Conservation (phyloP, 2,888 invertebrate genomes). For the Tillus elongatus region DNA sequence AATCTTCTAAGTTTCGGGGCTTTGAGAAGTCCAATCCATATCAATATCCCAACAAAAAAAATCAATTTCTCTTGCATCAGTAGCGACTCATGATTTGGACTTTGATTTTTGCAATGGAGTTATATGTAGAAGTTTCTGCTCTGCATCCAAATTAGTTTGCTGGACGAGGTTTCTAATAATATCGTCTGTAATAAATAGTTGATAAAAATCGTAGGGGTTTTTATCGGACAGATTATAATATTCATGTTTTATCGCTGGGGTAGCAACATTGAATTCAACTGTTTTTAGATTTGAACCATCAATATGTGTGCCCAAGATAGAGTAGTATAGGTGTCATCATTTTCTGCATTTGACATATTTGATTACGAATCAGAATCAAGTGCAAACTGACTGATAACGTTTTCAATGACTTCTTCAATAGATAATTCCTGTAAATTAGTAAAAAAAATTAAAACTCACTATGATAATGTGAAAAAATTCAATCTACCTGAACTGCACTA, state of each 20-base stretch:
- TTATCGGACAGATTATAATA: slow-evolving; percentile 3
- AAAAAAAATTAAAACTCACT: slow-evolving; percentile 1
- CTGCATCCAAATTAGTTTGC: no score
- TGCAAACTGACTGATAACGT: neutral
- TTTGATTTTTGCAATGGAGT: no score
- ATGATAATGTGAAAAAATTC: neutral
- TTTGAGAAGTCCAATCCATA: no score
- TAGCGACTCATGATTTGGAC: no score
- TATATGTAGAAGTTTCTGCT: no score
- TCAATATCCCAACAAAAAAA: no score
- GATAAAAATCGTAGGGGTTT: no score
- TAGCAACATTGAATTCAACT: neutral
- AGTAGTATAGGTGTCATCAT: slow-evolving; percentile 1
- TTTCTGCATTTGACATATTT: slow-evolving; percentile 1
- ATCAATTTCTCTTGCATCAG: no score
- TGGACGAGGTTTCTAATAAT: no score
- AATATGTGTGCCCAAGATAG: neutral
- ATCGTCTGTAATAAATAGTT: no score
- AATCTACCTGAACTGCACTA: neutral
- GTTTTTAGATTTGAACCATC: slow-evolving; percentile 3
- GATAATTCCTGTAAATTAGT: slow-evolving; percentile 2
- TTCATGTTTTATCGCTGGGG: slow-evolving; percentile 1
- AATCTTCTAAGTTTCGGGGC: no score
- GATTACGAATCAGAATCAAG: no score
- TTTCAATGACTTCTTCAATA: slow-evolving; percentile 3